Evolutionary conservation across 2,888 invertebrate species (phyloP), one percentile per base, ranked within the genome.

Genomic region (Microchrysa polita): DNA sequence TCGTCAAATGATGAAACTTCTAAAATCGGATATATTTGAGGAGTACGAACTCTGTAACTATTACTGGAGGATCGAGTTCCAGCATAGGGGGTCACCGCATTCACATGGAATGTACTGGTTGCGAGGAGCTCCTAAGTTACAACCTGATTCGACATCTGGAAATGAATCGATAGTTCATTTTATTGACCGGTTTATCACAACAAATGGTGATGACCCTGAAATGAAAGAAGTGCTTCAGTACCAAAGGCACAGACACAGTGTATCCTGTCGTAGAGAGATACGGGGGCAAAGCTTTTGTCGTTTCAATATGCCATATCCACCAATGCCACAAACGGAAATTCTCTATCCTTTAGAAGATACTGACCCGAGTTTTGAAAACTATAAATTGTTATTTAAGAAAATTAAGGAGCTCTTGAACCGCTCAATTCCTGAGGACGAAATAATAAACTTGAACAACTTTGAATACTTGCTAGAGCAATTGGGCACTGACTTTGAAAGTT

Each of bases 21-120:
- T 72, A 5, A 60, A 60, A 14, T 16, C 16, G 7, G 18, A 18
- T 52, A 52, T 75, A 67, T 76, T 78, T 74, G 67, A 74, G 72
- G 55, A 76, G 59, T 42, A 67, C 74, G 1, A 67, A 23, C 59
- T 73, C 2, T 34, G 61, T 71, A 72, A 78, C 65, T 75, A 52
- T 48, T 76, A 77, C 67, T n/a, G 69, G 14, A 73, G 78, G 18
- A 74, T 79, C 10, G 79, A 80, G 75, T 78, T 78, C 61, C 79
- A 79, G 76, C 75, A 77, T 20, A 73, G 78, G 42, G 52, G 52
- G 5, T 52, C 52, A 12, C 2, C 52, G 14, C 52, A 52, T 12
- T n/a, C 18, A 5, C 52, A 52, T 52, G 52, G 52, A 5, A 52
- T 52, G 52, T 52, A 52, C 18, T 52, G 52, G 52, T 18, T 52